Evolutionary conservation across 2,888 invertebrate genomes (phyloP), one percentile per base, ranked within the genome.

Genomic region (Lasioglossum lativentre): DNA sequence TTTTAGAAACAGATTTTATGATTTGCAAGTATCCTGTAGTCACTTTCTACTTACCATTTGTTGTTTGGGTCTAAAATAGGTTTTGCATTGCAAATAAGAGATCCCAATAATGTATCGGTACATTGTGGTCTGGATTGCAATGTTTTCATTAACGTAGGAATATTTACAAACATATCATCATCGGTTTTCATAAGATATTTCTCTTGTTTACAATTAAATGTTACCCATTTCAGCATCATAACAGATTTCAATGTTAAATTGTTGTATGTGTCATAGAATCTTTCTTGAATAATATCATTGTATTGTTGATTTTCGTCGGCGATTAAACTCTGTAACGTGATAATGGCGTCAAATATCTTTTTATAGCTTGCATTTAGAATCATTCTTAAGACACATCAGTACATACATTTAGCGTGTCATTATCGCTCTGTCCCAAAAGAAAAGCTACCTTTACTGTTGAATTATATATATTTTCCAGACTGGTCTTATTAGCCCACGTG

Each of bases 221-320:
- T 97, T 38, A 97, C 97, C 97, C 98, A 97, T 93, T 98, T 98
- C 82, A 98, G 94, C 96, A 98, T 97, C 97, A 98, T 97, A 19
- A 98, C 97, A 72, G 98, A 97, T 94, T 98, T 98, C 42, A 98
- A 93, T 0, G 98, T 98, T 88, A 98, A 96, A 96, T 98, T 98
- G 94, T 98, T 97, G 93, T 98, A 98, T 0, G 97, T 97, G 94
- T 98, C 98, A 63, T 97, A 94, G 93, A 98, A 98, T 70, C 96
- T 97, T 93, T 98, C 98, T 95, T 98, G 98, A 77, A 98, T 97
- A 19, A 98, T 96, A 94, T 98, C 98, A 34, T 97, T 97, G 92
- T 97, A 97, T 78, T 95, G 96, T 3, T 96, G 95, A 38, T 96
- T 96, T 94, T 98, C 98, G 68, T 96, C 96, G 71, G 96, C 96